Conservation (phyloP, 2,113 vertebrate genomes). For the Urocitellus parryii region DNA sequence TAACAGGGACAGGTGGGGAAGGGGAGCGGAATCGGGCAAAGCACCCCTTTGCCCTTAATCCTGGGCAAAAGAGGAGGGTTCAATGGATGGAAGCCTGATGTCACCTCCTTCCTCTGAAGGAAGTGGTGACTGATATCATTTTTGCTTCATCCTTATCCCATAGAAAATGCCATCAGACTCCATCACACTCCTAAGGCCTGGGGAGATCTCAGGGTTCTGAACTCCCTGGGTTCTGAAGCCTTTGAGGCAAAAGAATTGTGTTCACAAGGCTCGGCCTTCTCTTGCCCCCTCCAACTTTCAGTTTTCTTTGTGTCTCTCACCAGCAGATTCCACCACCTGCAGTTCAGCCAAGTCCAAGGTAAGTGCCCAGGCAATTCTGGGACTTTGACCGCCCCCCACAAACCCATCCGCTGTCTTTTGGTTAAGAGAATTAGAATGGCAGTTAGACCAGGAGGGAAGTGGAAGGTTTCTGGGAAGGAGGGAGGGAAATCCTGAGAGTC, state of each 20-base stretch:
- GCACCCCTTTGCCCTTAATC: not conserved
- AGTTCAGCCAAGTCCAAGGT: conserved; percentile 97
- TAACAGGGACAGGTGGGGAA: not conserved
- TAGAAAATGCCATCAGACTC: conserved; percentile 35
- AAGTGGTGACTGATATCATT: not conserved
- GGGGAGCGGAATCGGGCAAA: not conserved
- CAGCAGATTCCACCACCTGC: conserved; percentile 94
- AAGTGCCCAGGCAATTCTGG: conserved; percentile 67
- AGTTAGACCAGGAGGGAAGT: not conserved
- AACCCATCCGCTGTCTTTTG: not conserved
- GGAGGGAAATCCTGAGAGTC: not conserved
- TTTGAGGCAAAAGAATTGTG: not conserved
- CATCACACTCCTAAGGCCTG: not conserved
- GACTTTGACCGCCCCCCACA: not conserved
- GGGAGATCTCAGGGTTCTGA: conserved; percentile 17
- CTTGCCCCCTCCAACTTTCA: not conserved
- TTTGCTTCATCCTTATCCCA: not conserved
- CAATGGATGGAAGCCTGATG: not conserved
- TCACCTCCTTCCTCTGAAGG: conserved; percentile 51
- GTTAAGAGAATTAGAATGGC: not conserved
- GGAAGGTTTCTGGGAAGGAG: not conserved
- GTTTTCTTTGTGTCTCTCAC: conserved; percentile 65
- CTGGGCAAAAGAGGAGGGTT: not conserved
- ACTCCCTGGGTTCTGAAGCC: conserved; percentile 55
- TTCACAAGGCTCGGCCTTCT: not conserved